Evolutionary conservation across 2,797 vertebrate species (phyloP).

Genomic region (Petrocephalus sullivani): DNA sequence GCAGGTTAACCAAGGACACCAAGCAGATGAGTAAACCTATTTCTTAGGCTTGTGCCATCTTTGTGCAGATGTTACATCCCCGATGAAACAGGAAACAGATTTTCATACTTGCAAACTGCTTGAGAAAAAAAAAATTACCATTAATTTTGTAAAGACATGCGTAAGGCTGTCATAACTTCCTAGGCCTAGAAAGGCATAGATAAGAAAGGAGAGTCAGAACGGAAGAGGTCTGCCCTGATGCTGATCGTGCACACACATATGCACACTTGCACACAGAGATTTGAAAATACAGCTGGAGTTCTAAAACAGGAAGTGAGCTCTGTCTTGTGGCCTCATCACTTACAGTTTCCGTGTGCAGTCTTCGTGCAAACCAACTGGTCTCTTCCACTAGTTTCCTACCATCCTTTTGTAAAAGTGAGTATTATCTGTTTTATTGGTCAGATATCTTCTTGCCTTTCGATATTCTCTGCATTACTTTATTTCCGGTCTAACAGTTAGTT

Average conservation of each 20-base stretch:
- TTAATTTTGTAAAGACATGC: not conserved
- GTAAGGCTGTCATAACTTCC: not conserved
- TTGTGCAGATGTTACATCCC: not conserved
- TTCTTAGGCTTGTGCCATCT: not conserved
- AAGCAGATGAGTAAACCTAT: not conserved
- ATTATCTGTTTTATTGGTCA: not conserved
- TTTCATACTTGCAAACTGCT: not conserved
- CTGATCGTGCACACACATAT: not conserved
- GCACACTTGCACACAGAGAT: not conserved
- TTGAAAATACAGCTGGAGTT: not conserved
- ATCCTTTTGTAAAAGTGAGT: slow-evolving; percentile 7
- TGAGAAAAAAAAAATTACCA: not conserved
- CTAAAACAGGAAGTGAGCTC: slow-evolving; percentile 23
- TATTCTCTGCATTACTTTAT: not conserved
- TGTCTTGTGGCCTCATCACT: slow-evolving; percentile 5
- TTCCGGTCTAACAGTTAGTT: not conserved
- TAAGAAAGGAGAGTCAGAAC: not conserved
- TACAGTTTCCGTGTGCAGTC: slow-evolving; percentile 9
- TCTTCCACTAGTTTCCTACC: not conserved
- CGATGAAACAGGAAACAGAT: not conserved
- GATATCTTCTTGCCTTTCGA: not conserved
- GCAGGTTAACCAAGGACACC: not conserved
- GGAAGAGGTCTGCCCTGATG: not conserved
- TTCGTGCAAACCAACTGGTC: not conserved
- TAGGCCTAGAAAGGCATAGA: not conserved